Base-by-base conservation (phyloP, 2,888 invertebrate species). In the Rhabditoides inermis region DNA sequence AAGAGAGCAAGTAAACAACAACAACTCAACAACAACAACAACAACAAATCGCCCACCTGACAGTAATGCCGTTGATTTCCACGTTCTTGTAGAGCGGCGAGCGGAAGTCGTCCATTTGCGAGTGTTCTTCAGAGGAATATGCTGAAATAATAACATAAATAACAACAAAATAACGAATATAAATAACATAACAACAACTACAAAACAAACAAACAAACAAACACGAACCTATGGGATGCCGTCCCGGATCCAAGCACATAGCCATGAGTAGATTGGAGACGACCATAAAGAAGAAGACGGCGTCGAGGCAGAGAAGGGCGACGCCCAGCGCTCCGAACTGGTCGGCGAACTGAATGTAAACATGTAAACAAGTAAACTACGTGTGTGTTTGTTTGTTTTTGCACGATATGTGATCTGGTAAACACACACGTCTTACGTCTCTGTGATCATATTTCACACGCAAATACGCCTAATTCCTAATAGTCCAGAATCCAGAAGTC, bases 201-300 rank as follows among this genome's bases (percentile, higher is more conserved):
- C 28, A 15, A 12, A 39, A 48, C 15, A 26, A 45, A 44, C 20
- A 20, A n/a, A n/a, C n/a, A n/a, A n/a, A n/a, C n/a, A n/a, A n/a
- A n/a, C n/a, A n/a, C n/a, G n/a, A n/a, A n/a, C n/a, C n/a, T n/a
- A 47, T 44, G 7, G 62, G 60, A 61, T 61, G 57, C 5, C 18
- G 54, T 12, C 70, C 74, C 6, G 73, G 73, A 59, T 73, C 75
- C 56, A 95, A 94, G 81, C 94, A 92, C 76, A 95, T 95, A 72
- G 98, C 94, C 81, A 95, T 83, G 70, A 90, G 89, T 81, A 99
- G 92, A 84, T 98, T 98, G 81, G 92, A 88, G 81, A 95, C 82
- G 76, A 95, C 94, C 83, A 94, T 91, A 81, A 95, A 86, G 72
- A 92, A 89, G 77, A 98, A 85, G 71, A 94, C 84, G 72, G 87